A percentile compares a stretch with the other conserved stretches of the same genome.
phyloP scores from a whole-genome alignment of 1,140 invertebrate species.

The Pseudomyrmex pallidus region DNA sequence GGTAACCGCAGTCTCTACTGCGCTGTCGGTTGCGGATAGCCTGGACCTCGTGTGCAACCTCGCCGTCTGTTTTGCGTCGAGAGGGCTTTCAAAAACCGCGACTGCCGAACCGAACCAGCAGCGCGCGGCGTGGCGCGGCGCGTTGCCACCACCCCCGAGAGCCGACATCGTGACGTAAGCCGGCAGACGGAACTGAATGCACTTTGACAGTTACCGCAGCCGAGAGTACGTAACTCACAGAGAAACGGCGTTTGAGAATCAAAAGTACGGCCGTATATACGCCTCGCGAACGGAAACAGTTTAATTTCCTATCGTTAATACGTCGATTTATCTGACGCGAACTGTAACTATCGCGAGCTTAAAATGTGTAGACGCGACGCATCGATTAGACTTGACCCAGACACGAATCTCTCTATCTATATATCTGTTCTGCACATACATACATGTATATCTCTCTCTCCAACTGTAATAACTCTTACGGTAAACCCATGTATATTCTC shows the following conservation, averaged over 20 bases:
- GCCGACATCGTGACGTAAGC: conserved; percentile 67
- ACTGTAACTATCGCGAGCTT: conserved; percentile 15
- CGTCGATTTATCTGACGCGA: not conserved
- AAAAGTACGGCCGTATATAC: not conserved
- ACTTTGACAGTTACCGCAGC: conserved; percentile 64
- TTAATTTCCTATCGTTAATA: too few species aligned
- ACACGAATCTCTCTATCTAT: conserved; percentile 5
- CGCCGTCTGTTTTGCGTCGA: conserved; percentile 78
- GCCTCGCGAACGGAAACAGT: too few species aligned
- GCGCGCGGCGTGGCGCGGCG: conserved; percentile 23
- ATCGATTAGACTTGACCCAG: conserved; percentile 34
- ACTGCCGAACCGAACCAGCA: conserved; percentile 73
- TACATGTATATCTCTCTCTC: too few species aligned
- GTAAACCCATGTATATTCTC: conserved; percentile 68
- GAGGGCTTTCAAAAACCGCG: conserved; percentile 82
- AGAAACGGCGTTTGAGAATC: conserved; percentile 14
- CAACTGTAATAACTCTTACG: conserved; percentile 58
- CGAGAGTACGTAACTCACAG: not conserved
- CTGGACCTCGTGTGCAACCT: conserved; percentile 74
- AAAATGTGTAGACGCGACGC: conserved; percentile 26
- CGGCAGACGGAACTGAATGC: conserved; percentile 57
- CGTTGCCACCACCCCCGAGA: conserved; percentile 53
- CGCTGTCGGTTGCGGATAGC: conserved; percentile 79
- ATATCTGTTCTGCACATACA: too few species aligned
- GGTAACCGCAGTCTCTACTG: conserved; percentile 82